Base-by-base conservation (phyloP, 2,888 invertebrate species). In the Pseudanteris insignis region DNA sequence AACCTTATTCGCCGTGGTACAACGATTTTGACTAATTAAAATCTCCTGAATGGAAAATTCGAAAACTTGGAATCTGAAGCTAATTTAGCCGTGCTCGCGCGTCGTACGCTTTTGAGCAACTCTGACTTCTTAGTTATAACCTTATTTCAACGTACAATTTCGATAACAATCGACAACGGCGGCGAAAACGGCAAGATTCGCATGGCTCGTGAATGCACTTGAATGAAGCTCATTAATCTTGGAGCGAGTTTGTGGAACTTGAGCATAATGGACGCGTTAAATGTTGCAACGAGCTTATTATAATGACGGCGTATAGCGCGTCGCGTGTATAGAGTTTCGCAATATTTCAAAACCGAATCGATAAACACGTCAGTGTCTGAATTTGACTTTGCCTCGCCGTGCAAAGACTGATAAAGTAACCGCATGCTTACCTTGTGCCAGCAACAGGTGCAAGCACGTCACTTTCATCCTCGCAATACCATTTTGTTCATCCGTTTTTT, bases 381-480 rank as follows among this genome's bases (percentile, higher is more conserved):
- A 55, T 61, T 50, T 36, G 28, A 36, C 54, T 60, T 60, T 41
- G 18, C 40, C 54, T 46, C 50, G 48, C 50, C 40, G 46, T 58
- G 58, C 54, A 57, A 54, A 57, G 51, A 53, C 53, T 48, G 53
- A 47, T 63, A 44, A 58, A 48, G 53, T 53, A 57, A 63, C 51
- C 44, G 38, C 44, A 37, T 32, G 53, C 54, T 54, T 50, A 53
- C 47, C 57, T 57, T 48, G 28, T 25, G 26, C 47, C 32, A 63
- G 62, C 63, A 63, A 63, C 63, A 63, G 57, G 63, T 62, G 57
- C 53, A 51, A 38, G 46, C 37, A 61, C 46, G 61, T 55, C 50
- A 54, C 40, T 55, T 50, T 53, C 53, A 34, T 63, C 53, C 34
- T 32, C 11, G 44, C 48, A 34, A 11, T 40, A 28, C 34, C 33